These are phyloP conservation scores for Ditylenchus weischeri DNA, from an alignment of 2,888 invertebrate genomes.

Conservation along the genomic window DNA sequence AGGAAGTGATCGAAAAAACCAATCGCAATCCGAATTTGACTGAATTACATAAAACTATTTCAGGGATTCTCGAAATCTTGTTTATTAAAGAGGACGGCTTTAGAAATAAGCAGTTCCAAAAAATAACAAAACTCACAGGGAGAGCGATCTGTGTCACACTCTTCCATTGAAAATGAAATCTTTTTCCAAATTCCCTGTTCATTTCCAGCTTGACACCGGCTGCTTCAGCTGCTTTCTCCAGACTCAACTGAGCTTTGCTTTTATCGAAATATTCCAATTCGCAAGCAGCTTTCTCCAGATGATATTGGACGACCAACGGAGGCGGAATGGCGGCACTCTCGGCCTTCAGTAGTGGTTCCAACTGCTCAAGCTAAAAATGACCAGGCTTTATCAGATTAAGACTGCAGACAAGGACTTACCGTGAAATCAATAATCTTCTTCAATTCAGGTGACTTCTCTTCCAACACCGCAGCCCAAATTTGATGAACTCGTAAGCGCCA, in stretches of 20 bases:
- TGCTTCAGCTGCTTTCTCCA: slow-evolving; percentile 22
- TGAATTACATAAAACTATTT: too few relatives aligned
- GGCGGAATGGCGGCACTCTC: not conserved
- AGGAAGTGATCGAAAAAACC: too few relatives aligned
- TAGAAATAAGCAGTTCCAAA: not conserved
- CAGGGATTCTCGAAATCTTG: too few relatives aligned
- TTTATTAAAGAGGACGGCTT: too few relatives aligned
- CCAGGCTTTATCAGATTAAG: not conserved
- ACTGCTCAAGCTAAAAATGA: not conserved
- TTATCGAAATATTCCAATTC: slow-evolving; percentile 29
- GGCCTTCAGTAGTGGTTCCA: not conserved
- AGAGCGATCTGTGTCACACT: slow-evolving; percentile 75
- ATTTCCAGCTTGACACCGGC: slow-evolving; percentile 19
- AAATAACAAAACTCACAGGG: too few relatives aligned
- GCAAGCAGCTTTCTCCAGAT: slow-evolving; percentile 23
- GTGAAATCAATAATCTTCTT: slow-evolving; percentile 20
- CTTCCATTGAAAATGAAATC: slow-evolving; percentile 82
- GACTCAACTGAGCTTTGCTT: slow-evolving; percentile 13
- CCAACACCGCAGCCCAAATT: slow-evolving; percentile 30
- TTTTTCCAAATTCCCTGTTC: slow-evolving; percentile 60
- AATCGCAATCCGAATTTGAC: too few relatives aligned
- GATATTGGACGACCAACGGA: slow-evolving; percentile 14
- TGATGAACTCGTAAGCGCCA: slow-evolving; percentile 24
- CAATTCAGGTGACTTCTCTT: slow-evolving; percentile 27
- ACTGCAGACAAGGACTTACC: slow-evolving; percentile 11